phyloP scores from a whole-genome alignment of 2,888 invertebrate genomes.

The Chydorus sphaericus region DNA sequence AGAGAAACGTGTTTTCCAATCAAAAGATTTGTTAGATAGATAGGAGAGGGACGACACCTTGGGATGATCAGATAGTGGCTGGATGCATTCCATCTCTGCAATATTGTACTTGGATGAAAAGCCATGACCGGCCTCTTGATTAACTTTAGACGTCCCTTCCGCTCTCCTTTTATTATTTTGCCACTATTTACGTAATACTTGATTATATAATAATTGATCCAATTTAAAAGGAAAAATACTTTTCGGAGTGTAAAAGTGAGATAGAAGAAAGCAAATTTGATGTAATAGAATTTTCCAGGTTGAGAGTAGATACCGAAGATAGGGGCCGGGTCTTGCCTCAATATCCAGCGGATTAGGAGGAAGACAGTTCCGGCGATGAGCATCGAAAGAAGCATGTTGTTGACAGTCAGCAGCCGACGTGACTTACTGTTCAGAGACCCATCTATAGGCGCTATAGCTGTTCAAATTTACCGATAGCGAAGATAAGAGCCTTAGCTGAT shows the following conservation, averaged over 20 bases:
- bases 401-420: no score
- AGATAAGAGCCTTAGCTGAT: no score
- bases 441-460: no score
- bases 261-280: slow-evolving; percentile 43
- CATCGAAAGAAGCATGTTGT: neutral
- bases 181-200: slow-evolving; percentile 19
- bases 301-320: slow-evolving; percentile 44
- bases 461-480: no score
- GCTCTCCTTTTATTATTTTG: slow-evolving; percentile 19
- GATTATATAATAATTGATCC: neutral
- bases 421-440: no score
- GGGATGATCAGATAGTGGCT: slow-evolving; percentile 37
- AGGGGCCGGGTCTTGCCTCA: slow-evolving; percentile 28
- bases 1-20: slow-evolving; percentile 10
- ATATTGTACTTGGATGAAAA: slow-evolving; percentile 23
- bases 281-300: slow-evolving; percentile 45
- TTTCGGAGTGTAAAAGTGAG: slow-evolving; percentile 39
- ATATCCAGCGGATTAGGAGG: neutral
- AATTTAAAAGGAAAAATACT: slow-evolving; percentile 24
- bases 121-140: slow-evolving; percentile 23
- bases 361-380: neutral
- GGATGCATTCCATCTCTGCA: slow-evolving; percentile 40
- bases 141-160: slow-evolving; percentile 7
- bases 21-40: slow-evolving; percentile 9
- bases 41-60: slow-evolving; percentile 28